A percentile compares a stretch with the other conserved stretches of the same genome.
Conservation (phyloP, 2,113 vertebrate genomes). For the Halcyon malimbica region DNA sequence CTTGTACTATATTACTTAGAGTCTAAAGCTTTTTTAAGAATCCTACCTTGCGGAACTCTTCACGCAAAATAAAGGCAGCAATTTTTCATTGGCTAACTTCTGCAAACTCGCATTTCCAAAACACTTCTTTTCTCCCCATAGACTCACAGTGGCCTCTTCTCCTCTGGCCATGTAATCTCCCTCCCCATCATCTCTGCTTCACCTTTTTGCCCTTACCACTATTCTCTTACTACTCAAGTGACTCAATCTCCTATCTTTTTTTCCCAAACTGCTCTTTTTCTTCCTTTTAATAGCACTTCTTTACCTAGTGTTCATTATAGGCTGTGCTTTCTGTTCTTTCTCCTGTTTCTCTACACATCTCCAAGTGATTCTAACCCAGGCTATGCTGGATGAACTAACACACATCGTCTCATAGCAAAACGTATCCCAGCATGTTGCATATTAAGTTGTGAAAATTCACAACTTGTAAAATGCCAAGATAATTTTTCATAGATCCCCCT, state of each 20-base stretch:
- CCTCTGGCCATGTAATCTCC: not conserved
- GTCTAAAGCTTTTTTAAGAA: not conserved
- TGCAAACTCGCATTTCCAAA: not conserved
- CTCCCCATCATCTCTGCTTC: not conserved
- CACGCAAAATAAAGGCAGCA: not conserved
- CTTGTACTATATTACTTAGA: not conserved
- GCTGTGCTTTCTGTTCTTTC: not conserved
- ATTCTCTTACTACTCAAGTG: not conserved
- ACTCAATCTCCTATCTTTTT: not conserved
- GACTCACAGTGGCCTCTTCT: not conserved
- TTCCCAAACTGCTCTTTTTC: constrained; percentile 5
- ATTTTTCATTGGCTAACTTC: not conserved
- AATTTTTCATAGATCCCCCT: not conserved
- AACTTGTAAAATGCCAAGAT: not conserved
- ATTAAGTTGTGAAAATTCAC: not conserved
- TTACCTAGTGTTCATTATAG: not conserved
- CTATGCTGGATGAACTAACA: not conserved
- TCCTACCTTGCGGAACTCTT: not conserved
- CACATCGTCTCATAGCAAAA: not conserved
- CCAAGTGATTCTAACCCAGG: not conserved
- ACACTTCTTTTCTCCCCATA: not conserved
- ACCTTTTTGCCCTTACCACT: not conserved
- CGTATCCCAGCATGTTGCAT: accelerated
- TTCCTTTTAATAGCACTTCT: not conserved
- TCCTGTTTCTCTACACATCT: not conserved